Evolutionary conservation across 2,113 vertebrate species (phyloP).

Genomic region (Hippotragus niger): DNA sequence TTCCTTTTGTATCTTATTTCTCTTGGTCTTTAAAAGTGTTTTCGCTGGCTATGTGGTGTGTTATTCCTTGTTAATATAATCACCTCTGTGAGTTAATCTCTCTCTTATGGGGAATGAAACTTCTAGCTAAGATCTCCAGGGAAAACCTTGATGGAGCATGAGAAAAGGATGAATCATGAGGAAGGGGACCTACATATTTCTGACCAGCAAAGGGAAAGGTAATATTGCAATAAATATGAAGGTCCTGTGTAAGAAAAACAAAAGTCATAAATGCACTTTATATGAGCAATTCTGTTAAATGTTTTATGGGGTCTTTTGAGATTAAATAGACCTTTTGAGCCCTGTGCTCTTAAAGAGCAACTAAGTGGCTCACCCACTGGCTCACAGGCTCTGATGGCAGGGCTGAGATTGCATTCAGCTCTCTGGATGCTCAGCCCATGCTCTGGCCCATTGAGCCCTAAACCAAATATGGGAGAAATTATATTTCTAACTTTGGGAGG

Average conservation of each 20-base stretch:
- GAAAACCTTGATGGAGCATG: not conserved
- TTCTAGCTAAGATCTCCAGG: not conserved
- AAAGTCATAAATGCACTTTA: not conserved
- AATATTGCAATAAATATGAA: not conserved
- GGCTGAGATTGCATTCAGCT: not conserved
- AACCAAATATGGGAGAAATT: not conserved
- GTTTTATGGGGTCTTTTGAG: not conserved
- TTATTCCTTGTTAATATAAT: slow-evolving; percentile 43
- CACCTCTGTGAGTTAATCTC: not conserved
- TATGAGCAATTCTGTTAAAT: not conserved
- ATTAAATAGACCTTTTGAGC: not conserved
- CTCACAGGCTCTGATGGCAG: not conserved
- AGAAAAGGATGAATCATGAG: not conserved
- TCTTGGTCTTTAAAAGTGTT: slow-evolving; percentile 35
- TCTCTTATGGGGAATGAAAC: not conserved
- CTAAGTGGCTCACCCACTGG: too few relatives aligned
- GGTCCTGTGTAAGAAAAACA: not conserved
- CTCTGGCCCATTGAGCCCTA: not conserved
- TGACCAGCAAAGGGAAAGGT: not conserved
- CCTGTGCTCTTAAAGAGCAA: not conserved
- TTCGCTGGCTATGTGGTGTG: not conserved
- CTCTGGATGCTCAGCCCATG: not conserved
- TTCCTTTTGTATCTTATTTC: not conserved
- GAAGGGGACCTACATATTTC: not conserved
- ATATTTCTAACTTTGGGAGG: not conserved